A percentile compares a stretch with the other conserved stretches of the same genome.
These are phyloP conservation scores for Laupala kohalensis DNA, from an alignment of 1,140 invertebrate species.

Conservation along the genomic window DNA sequence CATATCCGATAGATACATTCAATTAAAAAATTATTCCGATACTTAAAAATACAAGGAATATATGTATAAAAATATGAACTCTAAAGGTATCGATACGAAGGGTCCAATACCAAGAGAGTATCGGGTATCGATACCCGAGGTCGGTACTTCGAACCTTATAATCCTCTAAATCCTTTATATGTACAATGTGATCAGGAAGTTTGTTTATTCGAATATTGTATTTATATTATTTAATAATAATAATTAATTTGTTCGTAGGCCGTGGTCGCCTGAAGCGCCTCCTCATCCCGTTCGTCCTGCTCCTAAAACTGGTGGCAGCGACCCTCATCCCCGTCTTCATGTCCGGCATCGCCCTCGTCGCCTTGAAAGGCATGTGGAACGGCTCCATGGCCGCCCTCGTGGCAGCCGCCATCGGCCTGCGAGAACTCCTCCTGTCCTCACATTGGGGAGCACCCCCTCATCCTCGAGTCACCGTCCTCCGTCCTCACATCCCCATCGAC, in stretches of 20 bases:
- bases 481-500: conserved; percentile 2
- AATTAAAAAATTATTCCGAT: no score
- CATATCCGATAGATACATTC: no score
- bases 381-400: conserved; percentile 46
- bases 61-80: no score
- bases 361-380: conserved; percentile 47
- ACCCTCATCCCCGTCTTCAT: conserved; percentile 47
- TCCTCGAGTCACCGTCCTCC: conserved; percentile 1
- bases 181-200: no score
- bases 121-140: no score
- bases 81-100: no score
- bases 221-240: no score
- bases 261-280: conserved; percentile 44
- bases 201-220: no score
- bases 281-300: conserved; percentile 43
- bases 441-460: background rate
- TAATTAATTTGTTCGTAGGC: conserved; percentile 36
- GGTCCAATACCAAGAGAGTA: no score
- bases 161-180: no score
- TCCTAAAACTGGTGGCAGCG: conserved; percentile 45
- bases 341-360: conserved; percentile 41
- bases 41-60: no score
- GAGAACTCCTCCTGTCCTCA: conserved; percentile 29
- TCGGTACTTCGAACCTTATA: no score
- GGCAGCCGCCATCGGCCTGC: conserved; percentile 37